These are phyloP conservation scores for Stenurella melanura DNA, from an alignment of 2,888 invertebrate species.

Conservation along the genomic window DNA sequence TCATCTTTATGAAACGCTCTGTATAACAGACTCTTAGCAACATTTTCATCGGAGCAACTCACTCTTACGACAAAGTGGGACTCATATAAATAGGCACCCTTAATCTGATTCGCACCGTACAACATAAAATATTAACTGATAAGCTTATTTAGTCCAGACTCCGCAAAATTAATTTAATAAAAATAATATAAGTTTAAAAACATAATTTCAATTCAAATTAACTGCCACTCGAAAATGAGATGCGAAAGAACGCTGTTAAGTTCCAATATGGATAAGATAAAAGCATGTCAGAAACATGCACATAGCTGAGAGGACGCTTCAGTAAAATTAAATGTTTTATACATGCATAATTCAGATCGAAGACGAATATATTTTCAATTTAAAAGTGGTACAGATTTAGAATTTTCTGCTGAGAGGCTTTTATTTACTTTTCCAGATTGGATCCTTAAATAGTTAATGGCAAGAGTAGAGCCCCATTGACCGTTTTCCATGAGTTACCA, in stretches of 20 bases:
- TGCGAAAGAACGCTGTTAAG: not conserved
- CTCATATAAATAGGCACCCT: too few species aligned
- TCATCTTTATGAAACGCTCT: too few species aligned
- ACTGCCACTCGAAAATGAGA: conserved; percentile 3
- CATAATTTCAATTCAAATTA: conserved; percentile 6
- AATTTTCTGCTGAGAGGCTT: not conserved
- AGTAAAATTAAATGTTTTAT: conserved; percentile 35
- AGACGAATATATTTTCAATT: conserved; percentile 28
- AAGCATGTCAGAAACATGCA: conserved; percentile 31
- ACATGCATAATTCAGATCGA: conserved; percentile 35
- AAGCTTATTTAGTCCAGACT: not conserved
- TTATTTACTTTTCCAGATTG: not conserved
- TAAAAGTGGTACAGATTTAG: not conserved
- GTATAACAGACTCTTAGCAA: too few species aligned
- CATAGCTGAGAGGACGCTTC: conserved; percentile 18
- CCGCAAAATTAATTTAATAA: not conserved
- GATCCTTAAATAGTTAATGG: not conserved
- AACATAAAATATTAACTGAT: not conserved
- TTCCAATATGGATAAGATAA: conserved; percentile 18
- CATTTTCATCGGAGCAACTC: too few species aligned
- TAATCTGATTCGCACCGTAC: not conserved
- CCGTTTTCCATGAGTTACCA: too few species aligned
- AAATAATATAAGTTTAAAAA: not conserved
- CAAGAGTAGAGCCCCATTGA: too few species aligned
- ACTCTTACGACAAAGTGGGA: too few species aligned